Evolutionary conservation across 1,140 invertebrate species (phyloP).

Genomic region (Drosophila sulfurigaster): DNA sequence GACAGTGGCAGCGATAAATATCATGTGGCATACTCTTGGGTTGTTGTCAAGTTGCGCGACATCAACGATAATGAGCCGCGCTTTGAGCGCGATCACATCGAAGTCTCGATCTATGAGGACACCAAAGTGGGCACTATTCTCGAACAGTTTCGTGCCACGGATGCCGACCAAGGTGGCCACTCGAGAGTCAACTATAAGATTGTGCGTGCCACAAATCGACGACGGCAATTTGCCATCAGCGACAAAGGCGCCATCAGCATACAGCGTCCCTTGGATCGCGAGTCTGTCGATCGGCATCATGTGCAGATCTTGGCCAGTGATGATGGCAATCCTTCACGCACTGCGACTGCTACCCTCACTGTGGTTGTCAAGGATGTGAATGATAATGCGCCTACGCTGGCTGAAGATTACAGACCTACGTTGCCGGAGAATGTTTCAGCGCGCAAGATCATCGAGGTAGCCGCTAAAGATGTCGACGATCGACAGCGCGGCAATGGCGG

Average conservation of each 20-base stretch:
- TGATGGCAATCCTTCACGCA: slow-evolving; percentile 88
- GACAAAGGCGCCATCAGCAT: slow-evolving; percentile 88
- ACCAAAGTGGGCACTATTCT: slow-evolving; percentile 87
- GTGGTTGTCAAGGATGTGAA: slow-evolving; percentile 90
- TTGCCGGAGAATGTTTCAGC: slow-evolving; percentile 88
- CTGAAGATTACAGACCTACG: slow-evolving; percentile 88
- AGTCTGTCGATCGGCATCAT: slow-evolving; percentile 87
- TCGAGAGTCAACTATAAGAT: slow-evolving; percentile 87
- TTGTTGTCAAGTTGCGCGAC: slow-evolving; percentile 87
- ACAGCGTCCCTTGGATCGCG: slow-evolving; percentile 86
- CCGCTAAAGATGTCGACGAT: slow-evolving; percentile 89
- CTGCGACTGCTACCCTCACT: slow-evolving; percentile 89
- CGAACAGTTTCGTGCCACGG: slow-evolving; percentile 88
- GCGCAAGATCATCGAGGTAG: slow-evolving; percentile 87
- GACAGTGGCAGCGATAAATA: slow-evolving; percentile 87
- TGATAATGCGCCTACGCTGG: slow-evolving; percentile 87
- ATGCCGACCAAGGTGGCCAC: slow-evolving; percentile 87
- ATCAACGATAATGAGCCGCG: slow-evolving; percentile 88
- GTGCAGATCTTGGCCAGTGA: slow-evolving; percentile 88
- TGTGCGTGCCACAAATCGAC: slow-evolving; percentile 87
- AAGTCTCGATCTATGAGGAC: slow-evolving; percentile 88
- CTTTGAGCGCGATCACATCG: slow-evolving; percentile 87
- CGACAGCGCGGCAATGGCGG: slow-evolving; percentile 88
- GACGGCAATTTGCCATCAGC: slow-evolving; percentile 87
- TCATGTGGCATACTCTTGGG: slow-evolving; percentile 88